These are phyloP conservation scores for Melanargia galathea DNA, from an alignment of 2,888 invertebrate species.

Conservation along the genomic window DNA sequence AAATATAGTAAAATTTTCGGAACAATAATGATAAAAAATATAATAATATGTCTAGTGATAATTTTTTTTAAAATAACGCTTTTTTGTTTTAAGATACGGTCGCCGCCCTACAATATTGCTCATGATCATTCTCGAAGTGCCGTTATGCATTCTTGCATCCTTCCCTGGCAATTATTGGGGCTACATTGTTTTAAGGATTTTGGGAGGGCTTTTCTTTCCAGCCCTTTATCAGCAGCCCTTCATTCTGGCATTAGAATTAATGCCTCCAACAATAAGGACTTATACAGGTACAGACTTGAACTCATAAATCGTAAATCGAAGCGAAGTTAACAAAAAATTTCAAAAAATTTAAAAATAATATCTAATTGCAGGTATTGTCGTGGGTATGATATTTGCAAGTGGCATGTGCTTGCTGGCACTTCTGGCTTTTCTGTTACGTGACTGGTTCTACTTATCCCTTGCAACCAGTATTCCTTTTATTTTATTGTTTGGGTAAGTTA, in stretches of 20 bases:
- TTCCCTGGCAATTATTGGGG: slow-evolving; percentile 83
- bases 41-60: no score
- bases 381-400: slow-evolving; percentile 84
- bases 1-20: no score
- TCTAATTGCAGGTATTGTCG: slow-evolving; percentile 77
- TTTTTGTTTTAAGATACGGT: slow-evolving; percentile 78
- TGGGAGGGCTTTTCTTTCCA: slow-evolving; percentile 85
- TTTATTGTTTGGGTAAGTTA: slow-evolving; percentile 74
- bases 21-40: no score
- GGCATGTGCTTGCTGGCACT: slow-evolving; percentile 85
- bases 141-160: slow-evolving; percentile 83
- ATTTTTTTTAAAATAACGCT: no score
- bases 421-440: slow-evolving; percentile 81
- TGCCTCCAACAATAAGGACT: slow-evolving; percentile 84
- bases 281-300: slow-evolving; percentile 75
- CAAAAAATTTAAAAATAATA: neutral
- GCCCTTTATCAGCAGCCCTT: slow-evolving; percentile 86
- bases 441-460: slow-evolving; percentile 84
- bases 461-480: slow-evolving; percentile 85
- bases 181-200: slow-evolving; percentile 81
- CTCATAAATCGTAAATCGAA: neutral
- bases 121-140: slow-evolving; percentile 83
- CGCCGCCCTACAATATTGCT: slow-evolving; percentile 83
- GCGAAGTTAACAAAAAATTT: neutral
- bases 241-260: slow-evolving; percentile 84